Evolutionary conservation across 2,888 invertebrate genomes (phyloP), one percentile per base, ranked within the genome.

Genomic region (Meandrusa payeni): DNA sequence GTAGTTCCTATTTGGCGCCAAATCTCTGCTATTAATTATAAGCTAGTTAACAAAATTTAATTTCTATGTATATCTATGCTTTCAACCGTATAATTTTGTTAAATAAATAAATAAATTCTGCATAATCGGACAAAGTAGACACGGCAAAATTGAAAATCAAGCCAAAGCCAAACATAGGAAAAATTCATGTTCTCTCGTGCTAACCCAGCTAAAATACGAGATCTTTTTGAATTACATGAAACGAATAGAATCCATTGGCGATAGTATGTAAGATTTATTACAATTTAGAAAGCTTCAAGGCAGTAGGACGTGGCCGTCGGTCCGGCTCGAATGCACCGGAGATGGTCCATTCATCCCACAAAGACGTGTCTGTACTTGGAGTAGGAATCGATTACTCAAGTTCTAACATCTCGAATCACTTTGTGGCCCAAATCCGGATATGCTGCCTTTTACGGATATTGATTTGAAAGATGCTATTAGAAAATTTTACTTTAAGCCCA

Each of bases 281-380:
- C 29, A 36, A 29, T 36, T 34, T 42, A 29, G 34, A 42, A 42
- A 34, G 34, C 28, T 36, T 12, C 11, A 10, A 17, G 17, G 20
- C 34, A 17, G 29, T 26, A 41, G 32, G 12, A 12, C 22, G 22
- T 26, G 20, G 20, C 26, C 23, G 15, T 36, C 42, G 29, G 23
- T 29, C 28, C 11, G 10, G 17, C 27, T 23, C 42, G 22, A 34
- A 28, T 29, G 29, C 28, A 15, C 36, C 36, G 42, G 36, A 42
- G 42, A 42, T 42, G 36, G 36, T 23, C 36, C 28, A 42, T 42
- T 29, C 36, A 31, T 42, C 23, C 23, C 12, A 29, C 24, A 42
- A 36, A 42, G 42, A 34, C 29, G 17, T 34, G 23, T 42, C 42
- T 13, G 36, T 23, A 11, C 28, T 36, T 24, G 23, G 5, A 20